A percentile compares a stretch with the other conserved stretches of the same genome.
Evolutionary conservation across 2,113 vertebrate species (phyloP).

Genomic region (Ochotona princeps): DNA sequence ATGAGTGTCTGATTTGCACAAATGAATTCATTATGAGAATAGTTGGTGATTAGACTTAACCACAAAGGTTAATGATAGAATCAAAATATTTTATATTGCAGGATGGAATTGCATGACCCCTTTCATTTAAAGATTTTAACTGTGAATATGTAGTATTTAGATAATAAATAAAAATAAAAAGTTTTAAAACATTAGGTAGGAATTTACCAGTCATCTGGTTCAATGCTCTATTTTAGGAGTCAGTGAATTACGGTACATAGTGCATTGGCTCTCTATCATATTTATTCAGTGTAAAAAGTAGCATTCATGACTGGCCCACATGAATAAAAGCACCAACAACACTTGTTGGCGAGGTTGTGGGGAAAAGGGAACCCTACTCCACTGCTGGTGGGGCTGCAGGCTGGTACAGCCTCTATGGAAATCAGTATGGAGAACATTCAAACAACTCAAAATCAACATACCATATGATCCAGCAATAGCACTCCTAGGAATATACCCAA

Average conservation of each 20-base stretch:
- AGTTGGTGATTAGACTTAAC: not conserved
- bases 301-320: too few species aligned
- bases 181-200: not conserved
- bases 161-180: not conserved
- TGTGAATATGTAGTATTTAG: not conserved
- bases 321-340: too few species aligned
- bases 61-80: not conserved
- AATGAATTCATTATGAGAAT: not conserved
- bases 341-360: too few species aligned
- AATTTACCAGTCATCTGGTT: slow-evolving; percentile 6
- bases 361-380: too few species aligned
- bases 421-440: too few species aligned
- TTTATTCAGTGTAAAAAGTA: not conserved
- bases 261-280: not conserved
- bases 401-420: too few species aligned
- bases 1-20: not conserved
- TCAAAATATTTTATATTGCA: slow-evolving; percentile 7
- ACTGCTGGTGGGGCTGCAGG: too few species aligned
- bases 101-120: not conserved
- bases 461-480: too few species aligned
- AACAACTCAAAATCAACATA: too few species aligned
- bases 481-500: too few species aligned
- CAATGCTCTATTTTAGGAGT: not conserved
- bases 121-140: not conserved
- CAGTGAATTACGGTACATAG: not conserved